Conservation (phyloP, 30 jellyfish, hydroid and myxozoan genomes). For the Turritopsis rubra region DNA sequence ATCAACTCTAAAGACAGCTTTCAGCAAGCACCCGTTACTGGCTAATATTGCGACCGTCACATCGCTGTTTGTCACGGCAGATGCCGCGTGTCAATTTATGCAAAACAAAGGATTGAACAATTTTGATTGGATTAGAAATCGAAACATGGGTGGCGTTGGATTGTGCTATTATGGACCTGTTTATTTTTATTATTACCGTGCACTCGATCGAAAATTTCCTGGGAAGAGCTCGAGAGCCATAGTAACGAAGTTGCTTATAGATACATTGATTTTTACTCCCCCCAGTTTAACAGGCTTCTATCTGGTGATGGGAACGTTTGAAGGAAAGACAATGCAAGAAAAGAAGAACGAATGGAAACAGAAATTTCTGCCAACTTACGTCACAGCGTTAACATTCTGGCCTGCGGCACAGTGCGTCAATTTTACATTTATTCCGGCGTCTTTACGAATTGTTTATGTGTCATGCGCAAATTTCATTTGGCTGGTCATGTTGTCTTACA, state of each 20-base stretch:
- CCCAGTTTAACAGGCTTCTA: constrained; percentile 28
- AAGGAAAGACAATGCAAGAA: constrained; percentile 16
- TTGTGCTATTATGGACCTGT: constrained; percentile 37
- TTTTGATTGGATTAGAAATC: constrained; percentile 27
- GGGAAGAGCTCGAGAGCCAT: constrained; percentile 27
- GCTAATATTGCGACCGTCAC: constrained; percentile 28
- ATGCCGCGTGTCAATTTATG: constrained; percentile 17
- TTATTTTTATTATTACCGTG: constrained; percentile 25
- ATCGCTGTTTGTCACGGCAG: constrained; percentile 21
- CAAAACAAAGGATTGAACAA: constrained; percentile 17
- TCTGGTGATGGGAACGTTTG: constrained; percentile 24
- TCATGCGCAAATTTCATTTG: constrained; percentile 25
- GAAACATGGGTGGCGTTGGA: constrained; percentile 32
- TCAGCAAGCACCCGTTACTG: constrained; percentile 15
- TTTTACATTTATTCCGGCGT: constrained; percentile 31
- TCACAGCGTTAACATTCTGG: constrained; percentile 37
- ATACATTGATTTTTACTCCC: constrained; percentile 25
- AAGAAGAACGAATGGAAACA: not conserved
- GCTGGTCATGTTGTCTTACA: constrained; percentile 20
- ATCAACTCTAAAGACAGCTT: constrained; percentile 17
- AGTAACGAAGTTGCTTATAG: constrained; percentile 23
- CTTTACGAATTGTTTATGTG: constrained; percentile 16
- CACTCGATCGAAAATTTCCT: constrained; percentile 26
- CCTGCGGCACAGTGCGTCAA: constrained; percentile 28
- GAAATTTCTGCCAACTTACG: constrained; percentile 31